Percentiles rank a stretch among this genome's conserved stretches.
These are phyloP conservation scores for Athene cunicularia DNA, from an alignment of 2,113 vertebrate genomes.

Conservation along the genomic window DNA sequence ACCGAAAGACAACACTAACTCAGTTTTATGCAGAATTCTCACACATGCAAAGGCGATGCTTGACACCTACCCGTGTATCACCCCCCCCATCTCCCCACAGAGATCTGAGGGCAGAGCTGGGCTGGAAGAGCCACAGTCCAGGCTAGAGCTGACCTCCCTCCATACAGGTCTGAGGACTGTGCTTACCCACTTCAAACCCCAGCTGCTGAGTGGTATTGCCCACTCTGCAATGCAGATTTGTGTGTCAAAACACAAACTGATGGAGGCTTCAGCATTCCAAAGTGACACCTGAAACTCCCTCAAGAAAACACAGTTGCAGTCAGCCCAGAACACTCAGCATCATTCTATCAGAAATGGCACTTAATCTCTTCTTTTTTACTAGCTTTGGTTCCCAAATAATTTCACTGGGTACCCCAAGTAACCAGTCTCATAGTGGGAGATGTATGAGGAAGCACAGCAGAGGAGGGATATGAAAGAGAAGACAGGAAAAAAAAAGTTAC, in stretches of 20 bases:
- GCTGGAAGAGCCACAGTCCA: background rate
- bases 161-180: background rate
- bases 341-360: rapidly evolving
- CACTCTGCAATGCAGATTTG: background rate
- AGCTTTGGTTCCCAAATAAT: background rate
- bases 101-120: background rate
- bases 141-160: background rate
- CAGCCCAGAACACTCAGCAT: background rate
- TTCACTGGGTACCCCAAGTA: background rate
- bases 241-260: background rate
- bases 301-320: background rate
- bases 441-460: background rate
- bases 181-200: background rate
- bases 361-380: background rate
- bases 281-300: background rate
- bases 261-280: background rate
- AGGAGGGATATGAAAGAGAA: background rate
- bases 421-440: background rate
- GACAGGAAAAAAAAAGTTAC: background rate
- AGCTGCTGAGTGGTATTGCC: background rate
- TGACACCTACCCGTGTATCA: background rate
- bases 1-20: background rate
- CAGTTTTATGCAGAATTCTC: background rate
- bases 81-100: background rate
- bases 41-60: background rate